Base-by-base conservation (phyloP, 2,113 vertebrate species). In the Platysteira castanea region DNA sequence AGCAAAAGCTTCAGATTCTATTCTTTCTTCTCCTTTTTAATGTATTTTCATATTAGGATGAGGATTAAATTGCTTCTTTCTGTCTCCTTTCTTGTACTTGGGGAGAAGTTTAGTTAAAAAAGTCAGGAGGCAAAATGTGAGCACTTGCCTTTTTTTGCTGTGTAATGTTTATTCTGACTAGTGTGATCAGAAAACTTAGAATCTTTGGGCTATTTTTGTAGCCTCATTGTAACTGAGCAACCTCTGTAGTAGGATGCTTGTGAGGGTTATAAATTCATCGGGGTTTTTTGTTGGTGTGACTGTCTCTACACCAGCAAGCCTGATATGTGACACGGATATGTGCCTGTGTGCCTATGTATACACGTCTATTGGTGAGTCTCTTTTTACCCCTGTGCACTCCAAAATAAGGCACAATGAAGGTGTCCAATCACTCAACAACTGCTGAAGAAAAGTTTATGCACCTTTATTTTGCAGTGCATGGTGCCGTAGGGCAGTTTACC, bases 261-360 rank as follows among this genome's bases (percentile, higher is more conserved):
- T 71, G 56, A 47, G 28, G 56, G 60, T 77, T 57, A 67, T 37
- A 41, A 57, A 41, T 82, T 76, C 65, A 67, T 47, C 54, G 50
- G 31, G 15, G 14, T 47, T 89, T 95, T 78, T 15, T 7, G 2
- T 33, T 1, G 3, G 15, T 46, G 50, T 60, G 79, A 33, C 41
- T 53, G 15, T 68, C 23, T 50, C 42, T 44, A 15, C 22, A 44
- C 13, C 46, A 47, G 70, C 74, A 82, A 39, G 47, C 18, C 65
- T 50, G 63, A 7, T 17, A 30, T 1, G 20, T 56, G 49, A 31
- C 0, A 0, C 52, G 49, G 11, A 3, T 54, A 8, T 7, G 30
- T 57, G 57, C 39, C 21, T 35, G 11, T 7, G 30, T 52, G 57
- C 50, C 26, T 35, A 11, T 41, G n/a, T 13, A 5, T 12, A 24